A percentile compares a stretch with the other conserved stretches of the same genome.
Evolutionary conservation across 2,888 invertebrate species (phyloP).

Genomic region (Drosophila neoperkinsi): DNA sequence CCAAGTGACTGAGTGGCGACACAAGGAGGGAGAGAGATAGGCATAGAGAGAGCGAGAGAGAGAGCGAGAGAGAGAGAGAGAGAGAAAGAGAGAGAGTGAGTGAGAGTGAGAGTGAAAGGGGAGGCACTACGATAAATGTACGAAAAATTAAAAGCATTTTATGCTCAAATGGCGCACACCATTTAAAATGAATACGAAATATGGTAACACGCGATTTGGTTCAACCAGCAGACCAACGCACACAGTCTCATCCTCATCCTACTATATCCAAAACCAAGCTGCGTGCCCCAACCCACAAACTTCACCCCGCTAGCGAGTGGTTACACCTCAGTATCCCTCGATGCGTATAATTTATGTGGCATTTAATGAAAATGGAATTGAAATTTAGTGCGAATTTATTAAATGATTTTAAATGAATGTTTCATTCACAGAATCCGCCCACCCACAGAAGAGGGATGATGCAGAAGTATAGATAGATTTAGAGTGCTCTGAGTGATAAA

Average conservation of each 20-base stretch:
- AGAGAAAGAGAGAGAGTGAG: neutral
- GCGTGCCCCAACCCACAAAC: neutral
- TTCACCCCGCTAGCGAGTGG: slow-evolving; percentile 19
- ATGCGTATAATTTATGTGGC: slow-evolving; percentile 80
- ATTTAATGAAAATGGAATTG: slow-evolving; percentile 82
- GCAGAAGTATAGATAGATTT: neutral
- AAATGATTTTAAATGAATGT: slow-evolving; percentile 80
- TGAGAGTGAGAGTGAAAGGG: neutral
- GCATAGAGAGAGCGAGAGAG: neutral
- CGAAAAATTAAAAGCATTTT: slow-evolving; percentile 79
- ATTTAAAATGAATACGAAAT: slow-evolving; percentile 78
- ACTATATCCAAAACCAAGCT: neutral
- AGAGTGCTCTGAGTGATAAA: neutral
- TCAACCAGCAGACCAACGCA: slow-evolving; percentile 18
- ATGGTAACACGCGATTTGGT: slow-evolving; percentile 78
- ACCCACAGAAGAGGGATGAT: no score
- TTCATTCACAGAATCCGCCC: slow-evolving; percentile 6
- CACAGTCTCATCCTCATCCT: neutral
- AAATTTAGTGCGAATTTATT: slow-evolving; percentile 81
- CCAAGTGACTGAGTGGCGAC: slow-evolving; percentile 45
- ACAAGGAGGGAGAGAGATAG: neutral
- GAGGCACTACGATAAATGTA: slow-evolving; percentile 59
- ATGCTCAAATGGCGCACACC: slow-evolving; percentile 72
- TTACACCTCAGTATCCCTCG: slow-evolving; percentile 41
- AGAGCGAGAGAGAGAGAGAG: neutral